Evolutionary conservation across 2,113 vertebrate species (phyloP).

Genomic region (Cardinalis cardinalis): DNA sequence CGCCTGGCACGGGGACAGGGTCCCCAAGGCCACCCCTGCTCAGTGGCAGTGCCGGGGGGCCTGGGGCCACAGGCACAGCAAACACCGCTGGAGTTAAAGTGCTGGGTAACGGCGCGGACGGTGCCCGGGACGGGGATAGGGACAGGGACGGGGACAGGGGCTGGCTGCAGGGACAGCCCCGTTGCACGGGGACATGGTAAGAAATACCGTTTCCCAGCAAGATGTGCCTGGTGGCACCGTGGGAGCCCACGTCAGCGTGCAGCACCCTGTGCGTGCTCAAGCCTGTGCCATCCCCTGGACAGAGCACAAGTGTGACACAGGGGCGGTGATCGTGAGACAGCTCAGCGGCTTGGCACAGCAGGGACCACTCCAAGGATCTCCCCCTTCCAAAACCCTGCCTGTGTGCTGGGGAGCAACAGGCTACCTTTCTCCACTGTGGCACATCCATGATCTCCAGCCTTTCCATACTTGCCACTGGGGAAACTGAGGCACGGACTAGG

Average conservation of each 20-base stretch:
- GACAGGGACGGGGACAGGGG: background rate
- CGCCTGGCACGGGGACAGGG: conserved; percentile 40
- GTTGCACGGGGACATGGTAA: background rate
- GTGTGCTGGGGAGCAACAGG: background rate
- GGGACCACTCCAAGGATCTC: background rate
- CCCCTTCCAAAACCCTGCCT: background rate
- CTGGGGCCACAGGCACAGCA: background rate
- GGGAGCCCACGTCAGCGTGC: background rate
- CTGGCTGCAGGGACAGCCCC: background rate
- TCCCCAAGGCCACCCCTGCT: conserved; percentile 7
- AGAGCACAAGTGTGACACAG: background rate
- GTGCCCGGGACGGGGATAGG: background rate
- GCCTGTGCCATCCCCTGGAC: background rate
- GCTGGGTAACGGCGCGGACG: background rate
- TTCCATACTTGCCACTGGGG: background rate
- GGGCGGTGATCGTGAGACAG: background rate
- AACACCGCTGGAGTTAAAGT: conserved; percentile 63
- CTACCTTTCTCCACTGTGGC: background rate
- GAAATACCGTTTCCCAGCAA: background rate
- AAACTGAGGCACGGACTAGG: background rate
- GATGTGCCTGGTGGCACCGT: background rate
- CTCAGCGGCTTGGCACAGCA: background rate
- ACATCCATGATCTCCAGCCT: background rate
- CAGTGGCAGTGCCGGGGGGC: background rate
- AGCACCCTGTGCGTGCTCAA: background rate